Percentiles rank a stretch among this genome's conserved stretches.
Evolutionary conservation across 1,140 invertebrate species (phyloP).

Genomic region (Centruroides sculpturatus): DNA sequence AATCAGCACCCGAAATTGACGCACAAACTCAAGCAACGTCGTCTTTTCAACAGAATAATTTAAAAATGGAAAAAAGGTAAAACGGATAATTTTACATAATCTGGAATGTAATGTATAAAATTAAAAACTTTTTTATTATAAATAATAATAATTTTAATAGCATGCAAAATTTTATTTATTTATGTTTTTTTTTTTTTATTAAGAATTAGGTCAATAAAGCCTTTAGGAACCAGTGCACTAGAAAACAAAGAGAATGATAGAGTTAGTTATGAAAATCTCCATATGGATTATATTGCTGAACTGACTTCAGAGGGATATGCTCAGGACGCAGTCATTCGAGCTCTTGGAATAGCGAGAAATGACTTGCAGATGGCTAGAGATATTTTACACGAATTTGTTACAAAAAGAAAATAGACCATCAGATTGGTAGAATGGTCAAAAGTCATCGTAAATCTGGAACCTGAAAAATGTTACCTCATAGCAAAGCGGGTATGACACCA

Average conservation of each 20-base stretch:
- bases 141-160: no score
- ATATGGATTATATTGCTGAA: conserved; percentile 74
- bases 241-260: conserved; percentile 23
- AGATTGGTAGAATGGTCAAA: not conserved
- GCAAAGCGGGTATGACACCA: no score
- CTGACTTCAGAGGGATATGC: conserved; percentile 76
- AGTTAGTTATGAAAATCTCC: conserved; percentile 65
- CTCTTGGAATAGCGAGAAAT: conserved; percentile 76
- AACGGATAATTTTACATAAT: no score
- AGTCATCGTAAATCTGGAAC: not conserved
- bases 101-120: no score
- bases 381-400: conserved; percentile 81
- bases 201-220: conserved; percentile 19
- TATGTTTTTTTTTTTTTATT: not conserved
- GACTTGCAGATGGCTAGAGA: conserved; percentile 89
- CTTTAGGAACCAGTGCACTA: conserved; percentile 30
- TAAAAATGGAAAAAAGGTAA: not conserved
- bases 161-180: no score
- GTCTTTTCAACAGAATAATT: not conserved
- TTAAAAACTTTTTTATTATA: no score
- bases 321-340: conserved; percentile 73
- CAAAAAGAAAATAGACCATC: conserved; percentile 29
- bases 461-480: not conserved
- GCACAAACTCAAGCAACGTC: not conserved
- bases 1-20: not conserved